Evolutionary conservation across 2,797 vertebrate genomes (phyloP), one percentile per base, ranked within the genome.

Genomic region (Cirrhinus mrigala): DNA sequence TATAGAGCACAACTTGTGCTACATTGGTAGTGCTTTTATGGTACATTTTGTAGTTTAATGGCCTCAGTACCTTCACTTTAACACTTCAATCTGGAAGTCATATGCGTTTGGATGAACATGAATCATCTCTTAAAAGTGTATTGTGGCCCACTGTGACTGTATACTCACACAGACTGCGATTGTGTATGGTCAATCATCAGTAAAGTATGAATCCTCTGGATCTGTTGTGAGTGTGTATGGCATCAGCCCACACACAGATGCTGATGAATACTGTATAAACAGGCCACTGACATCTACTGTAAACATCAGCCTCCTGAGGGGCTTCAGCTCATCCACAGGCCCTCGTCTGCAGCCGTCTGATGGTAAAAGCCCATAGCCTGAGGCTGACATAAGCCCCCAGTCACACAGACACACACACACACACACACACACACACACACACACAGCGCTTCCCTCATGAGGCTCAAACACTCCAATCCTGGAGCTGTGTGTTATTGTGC

Each of bases 321-420:
- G 60, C 71, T 75, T 68, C 50, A 44, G 6, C 69, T 37, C 86
- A 81, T 84, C 70, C 69, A 75, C 68, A 79, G 56, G 44, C 44
- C 90, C 92, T 88, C 86, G 90, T 91, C 91, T 92, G 89, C 88
- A 90, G 89, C 87, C 73, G 89, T 91, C 90, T 86, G 56, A 88
- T 91, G 91, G 87, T 90, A 92, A 91, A 94, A 92, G 93, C 94
- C 93, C 86, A 91, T 94, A 95, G 95, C 96, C 95, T n/a, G 86
- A 92, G 96, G 96, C 95, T 88, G 91, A 91, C 75, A 37, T 74
- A 79, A 78, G 40, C 68, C 79, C 29, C n/a, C 71, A 71, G 78
- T 70, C 60, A 64, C 60, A 75, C 52, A 83, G 76, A 81, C 54
- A 87, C 77, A 84, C 60, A 87, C 77, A 84, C 60, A 22, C 18